Base-by-base conservation (phyloP, 2,113 vertebrate genomes). In the Thamnophis sirtalis region DNA sequence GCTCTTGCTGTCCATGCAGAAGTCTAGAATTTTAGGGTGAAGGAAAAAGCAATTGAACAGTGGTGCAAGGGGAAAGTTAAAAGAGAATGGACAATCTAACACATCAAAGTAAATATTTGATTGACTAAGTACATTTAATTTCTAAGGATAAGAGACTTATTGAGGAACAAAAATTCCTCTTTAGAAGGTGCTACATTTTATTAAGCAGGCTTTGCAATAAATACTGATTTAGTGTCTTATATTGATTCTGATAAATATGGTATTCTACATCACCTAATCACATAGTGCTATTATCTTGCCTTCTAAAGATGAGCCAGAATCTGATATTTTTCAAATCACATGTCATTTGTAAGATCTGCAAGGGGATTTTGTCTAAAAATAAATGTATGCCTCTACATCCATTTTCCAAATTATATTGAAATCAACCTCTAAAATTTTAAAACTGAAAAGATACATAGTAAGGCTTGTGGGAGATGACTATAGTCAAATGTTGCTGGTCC, bases 71-170 rank as follows among this genome's bases (percentile, higher is more conserved):
- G 19, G 50, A 80, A 53, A 53, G 10, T 54, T n/a, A 28, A 94
- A 60, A 26, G 0, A 8, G 87, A 96, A 90, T 87, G 13, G 54
- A 95, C 90, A 87, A 90, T 17, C 86, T 0, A 0, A 49, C 91
- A 93, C 92, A 51, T 49, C 91, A 91, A 50, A 43, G 26, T 88
- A 93, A 95, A 96, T 93, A 58, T 84, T 93, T 94, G 90, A 92
- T 90, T 28, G 53, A 91, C 91, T 95, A 92, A 94, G 92, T 94
- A 92, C 17, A 94, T 93, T 96, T 94, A 95, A 92, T 95, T 96
- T 89, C 94, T 95, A 93, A 87, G 87, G 4, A 68, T 53, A 91
- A 91, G 48, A 86, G 43, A 91, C 21, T 33, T 92, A 90, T 86
- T 49, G 51, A 93, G 48, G 43, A 89, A 94, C 21, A 48, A 92